phyloP scores from a whole-genome alignment of 1,140 invertebrate genomes.

The Pseudomyrmex cubaensis region DNA sequence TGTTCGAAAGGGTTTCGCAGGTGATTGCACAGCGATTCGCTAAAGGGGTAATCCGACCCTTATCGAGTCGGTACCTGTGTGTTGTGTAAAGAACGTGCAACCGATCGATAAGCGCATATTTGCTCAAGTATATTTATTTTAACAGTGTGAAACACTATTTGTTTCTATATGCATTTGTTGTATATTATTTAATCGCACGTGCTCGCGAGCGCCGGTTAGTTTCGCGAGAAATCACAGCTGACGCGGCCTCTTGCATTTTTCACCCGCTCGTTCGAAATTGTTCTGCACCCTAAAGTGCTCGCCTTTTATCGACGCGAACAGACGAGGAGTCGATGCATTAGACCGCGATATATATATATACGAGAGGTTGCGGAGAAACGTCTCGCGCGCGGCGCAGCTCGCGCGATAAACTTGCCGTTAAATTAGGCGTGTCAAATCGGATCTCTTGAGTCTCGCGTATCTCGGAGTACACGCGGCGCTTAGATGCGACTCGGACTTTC shows the following conservation, averaged over 20 bases:
- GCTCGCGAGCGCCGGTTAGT: not conserved
- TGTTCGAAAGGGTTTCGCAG: constrained; percentile 33
- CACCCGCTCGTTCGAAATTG: constrained; percentile 10
- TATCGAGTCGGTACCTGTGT: constrained; percentile 9
- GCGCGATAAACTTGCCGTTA: constrained; percentile 34
- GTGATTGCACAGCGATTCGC: constrained; percentile 36
- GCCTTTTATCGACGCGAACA: constrained; percentile 20
- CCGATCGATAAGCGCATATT: not conserved
- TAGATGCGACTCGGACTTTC: not conserved
- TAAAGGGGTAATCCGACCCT: constrained; percentile 13
- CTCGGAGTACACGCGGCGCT: not conserved
- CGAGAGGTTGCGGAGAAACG: not conserved
- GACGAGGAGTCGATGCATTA: constrained; percentile 33
- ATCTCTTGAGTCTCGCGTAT: constrained; percentile 26
- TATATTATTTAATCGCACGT: not conserved
- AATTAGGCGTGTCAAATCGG: constrained; percentile 41
- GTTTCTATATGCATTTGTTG: constrained; percentile 13
- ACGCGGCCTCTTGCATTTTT: constrained; percentile 3
- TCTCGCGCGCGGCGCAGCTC: not conserved
- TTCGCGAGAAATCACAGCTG: not conserved
- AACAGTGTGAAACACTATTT: not conserved
- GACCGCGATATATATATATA: constrained; percentile 23
- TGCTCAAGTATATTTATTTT: not conserved
- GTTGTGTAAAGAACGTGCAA: not conserved
- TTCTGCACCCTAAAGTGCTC: not conserved